phyloP scores from a whole-genome alignment of 2,797 vertebrate genomes.

The Chelidonichthys spinosus region DNA sequence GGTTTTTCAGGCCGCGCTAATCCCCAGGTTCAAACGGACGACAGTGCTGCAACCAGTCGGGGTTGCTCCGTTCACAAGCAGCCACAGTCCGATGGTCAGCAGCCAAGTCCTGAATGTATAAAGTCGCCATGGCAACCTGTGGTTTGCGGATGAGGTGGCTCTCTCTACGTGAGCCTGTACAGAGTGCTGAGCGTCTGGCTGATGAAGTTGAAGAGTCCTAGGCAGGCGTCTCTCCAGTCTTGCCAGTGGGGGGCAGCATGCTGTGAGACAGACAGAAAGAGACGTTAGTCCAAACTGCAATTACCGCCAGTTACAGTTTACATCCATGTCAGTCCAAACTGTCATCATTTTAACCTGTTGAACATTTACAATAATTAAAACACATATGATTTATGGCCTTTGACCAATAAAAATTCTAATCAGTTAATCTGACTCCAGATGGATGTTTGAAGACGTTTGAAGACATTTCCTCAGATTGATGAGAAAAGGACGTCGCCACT shows the following conservation, averaged over 20 bases:
- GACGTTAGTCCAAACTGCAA: not conserved
- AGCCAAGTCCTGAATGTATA: conserved; percentile 20
- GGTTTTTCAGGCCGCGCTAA: not conserved
- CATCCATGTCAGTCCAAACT: not conserved
- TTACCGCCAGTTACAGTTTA: not conserved
- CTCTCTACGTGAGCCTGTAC: conserved; percentile 74
- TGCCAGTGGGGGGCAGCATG: conserved; percentile 72
- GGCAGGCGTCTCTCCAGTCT: conserved; percentile 77
- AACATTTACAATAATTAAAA: not conserved
- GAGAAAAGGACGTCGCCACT: not conserved
- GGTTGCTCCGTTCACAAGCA: not conserved
- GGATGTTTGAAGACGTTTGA: not conserved
- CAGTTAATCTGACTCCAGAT: too few species aligned
- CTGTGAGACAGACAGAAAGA: conserved; percentile 46
- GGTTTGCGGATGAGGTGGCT: not conserved
- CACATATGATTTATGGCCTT: not conserved
- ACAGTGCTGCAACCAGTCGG: not conserved
- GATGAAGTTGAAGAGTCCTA: conserved; percentile 77
- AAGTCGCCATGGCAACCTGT: not conserved
- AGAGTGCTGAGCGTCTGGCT: conserved; percentile 80
- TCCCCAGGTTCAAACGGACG: not conserved
- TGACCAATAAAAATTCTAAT: not conserved
- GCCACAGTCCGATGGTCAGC: not conserved
- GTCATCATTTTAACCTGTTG: not conserved
- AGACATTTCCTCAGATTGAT: not conserved